Evolutionary conservation across 2,888 invertebrate genomes (phyloP).

Genomic region (Sarcophaga caerulescens): DNA sequence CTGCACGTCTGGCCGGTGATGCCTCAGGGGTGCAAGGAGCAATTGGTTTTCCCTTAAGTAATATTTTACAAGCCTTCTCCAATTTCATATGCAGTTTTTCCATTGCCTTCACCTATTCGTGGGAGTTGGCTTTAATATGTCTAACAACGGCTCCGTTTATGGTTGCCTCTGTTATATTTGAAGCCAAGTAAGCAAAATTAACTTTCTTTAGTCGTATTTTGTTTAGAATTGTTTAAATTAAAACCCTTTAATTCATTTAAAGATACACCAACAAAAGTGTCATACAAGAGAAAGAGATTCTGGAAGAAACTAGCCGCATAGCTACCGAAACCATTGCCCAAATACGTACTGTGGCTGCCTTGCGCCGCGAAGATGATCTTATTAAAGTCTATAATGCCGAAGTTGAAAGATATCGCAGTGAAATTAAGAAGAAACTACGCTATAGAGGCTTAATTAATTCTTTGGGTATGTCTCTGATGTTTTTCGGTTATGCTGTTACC

Average conservation of each 20-base stretch:
- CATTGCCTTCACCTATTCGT: slow-evolving; percentile 85
- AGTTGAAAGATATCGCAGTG: slow-evolving; percentile 82
- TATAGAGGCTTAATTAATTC: slow-evolving; percentile 87
- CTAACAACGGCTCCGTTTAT: slow-evolving; percentile 86
- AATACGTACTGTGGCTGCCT: slow-evolving; percentile 87
- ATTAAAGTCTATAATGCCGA: slow-evolving; percentile 84
- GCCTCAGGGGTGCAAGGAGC: slow-evolving; percentile 89
- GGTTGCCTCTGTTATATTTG: slow-evolving; percentile 85
- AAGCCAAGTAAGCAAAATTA: slow-evolving; percentile 81
- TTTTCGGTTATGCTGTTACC: slow-evolving; percentile 87
- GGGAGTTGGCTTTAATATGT: slow-evolving; percentile 87
- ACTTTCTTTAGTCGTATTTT: neutral
- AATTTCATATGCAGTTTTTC: slow-evolving; percentile 85
- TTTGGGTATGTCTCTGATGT: slow-evolving; percentile 87
- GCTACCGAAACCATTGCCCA: slow-evolving; percentile 89
- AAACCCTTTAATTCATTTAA: neutral
- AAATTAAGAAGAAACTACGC: slow-evolving; percentile 83
- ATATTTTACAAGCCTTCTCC: slow-evolving; percentile 86
- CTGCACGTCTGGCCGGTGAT: slow-evolving; percentile 87
- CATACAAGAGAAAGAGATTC: slow-evolving; percentile 84
- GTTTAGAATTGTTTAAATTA: neutral
- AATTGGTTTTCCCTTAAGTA: slow-evolving; percentile 87
- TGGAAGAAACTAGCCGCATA: slow-evolving; percentile 86
- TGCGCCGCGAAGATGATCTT: slow-evolving; percentile 85
- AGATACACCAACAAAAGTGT: slow-evolving; percentile 84